These are phyloP conservation scores for Intellagama lesueurii DNA, from an alignment of 2,797 vertebrate species.

Conservation along the genomic window DNA sequence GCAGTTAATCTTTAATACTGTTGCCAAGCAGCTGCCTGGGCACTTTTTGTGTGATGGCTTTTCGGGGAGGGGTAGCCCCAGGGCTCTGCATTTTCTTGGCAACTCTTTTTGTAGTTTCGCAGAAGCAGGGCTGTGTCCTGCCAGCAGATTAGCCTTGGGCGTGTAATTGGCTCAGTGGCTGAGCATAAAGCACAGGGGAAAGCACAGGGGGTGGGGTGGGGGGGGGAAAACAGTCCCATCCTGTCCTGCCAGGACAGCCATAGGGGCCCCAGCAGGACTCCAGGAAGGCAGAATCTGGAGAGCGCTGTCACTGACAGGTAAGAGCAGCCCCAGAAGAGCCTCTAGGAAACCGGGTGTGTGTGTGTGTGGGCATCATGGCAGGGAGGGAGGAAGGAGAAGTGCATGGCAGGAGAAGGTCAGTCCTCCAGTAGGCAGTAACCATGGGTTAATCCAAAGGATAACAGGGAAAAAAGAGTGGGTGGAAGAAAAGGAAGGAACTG, in stretches of 20 bases:
- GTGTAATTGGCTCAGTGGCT: slow-evolving; percentile 39
- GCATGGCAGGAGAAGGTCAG: neutral
- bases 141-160: slow-evolving; percentile 41
- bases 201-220: neutral
- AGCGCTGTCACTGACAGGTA: neutral
- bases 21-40: neutral
- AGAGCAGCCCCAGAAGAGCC: neutral
- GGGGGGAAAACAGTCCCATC: neutral
- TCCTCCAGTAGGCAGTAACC: neutral
- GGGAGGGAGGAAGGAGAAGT: neutral
- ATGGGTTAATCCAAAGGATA: neutral
- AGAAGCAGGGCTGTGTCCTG: slow-evolving; percentile 14
- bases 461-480: neutral
- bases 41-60: neutral
- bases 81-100: slow-evolving; percentile 15
- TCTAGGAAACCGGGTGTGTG: neutral
- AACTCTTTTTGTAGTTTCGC: slow-evolving; percentile 25
- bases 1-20: neutral
- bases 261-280: neutral
- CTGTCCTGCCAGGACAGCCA: slow-evolving; percentile 5
- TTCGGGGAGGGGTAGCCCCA: slow-evolving; percentile 3
- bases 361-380: neutral
- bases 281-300: neutral
- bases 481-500: neutral
- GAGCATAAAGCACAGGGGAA: slow-evolving; percentile 31